These are phyloP conservation scores for Epizoanthus scotinus DNA, from an alignment of 92 coral and sea anemone genomes.

Conservation along the genomic window DNA sequence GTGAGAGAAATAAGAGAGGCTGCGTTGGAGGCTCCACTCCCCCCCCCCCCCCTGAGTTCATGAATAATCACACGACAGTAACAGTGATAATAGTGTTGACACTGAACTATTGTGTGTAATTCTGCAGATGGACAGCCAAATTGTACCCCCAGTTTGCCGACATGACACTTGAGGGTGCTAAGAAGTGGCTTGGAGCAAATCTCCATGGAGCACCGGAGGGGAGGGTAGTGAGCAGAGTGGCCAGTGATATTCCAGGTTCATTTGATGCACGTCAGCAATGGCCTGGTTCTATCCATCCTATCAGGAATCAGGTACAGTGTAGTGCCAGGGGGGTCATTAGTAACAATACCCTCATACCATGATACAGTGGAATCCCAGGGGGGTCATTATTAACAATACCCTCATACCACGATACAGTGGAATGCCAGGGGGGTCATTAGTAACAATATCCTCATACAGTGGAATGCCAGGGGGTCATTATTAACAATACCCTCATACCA, in stretches of 20 bases:
- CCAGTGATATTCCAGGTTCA: conserved; percentile 54
- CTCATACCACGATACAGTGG: conserved; percentile 72
- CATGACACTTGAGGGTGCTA: conserved; percentile 56
- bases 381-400: conserved; percentile 66
- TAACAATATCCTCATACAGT: background rate
- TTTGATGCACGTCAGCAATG: conserved; percentile 79
- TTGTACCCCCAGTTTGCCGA: conserved; percentile 63
- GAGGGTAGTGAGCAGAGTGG: conserved; percentile 25
- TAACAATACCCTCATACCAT: too few relatives aligned
- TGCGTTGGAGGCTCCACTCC: too few relatives aligned
- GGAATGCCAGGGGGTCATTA: conserved; percentile 67
- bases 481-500: conserved; percentile 77
- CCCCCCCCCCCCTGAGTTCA: too few relatives aligned
- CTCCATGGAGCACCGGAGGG: conserved; percentile 60
- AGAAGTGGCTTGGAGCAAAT: conserved; percentile 68
- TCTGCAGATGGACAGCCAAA: conserved; percentile 75
- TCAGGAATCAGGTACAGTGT: conserved; percentile 71
- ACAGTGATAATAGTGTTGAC: background rate
- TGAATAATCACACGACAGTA: too few relatives aligned
- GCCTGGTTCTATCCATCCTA: conserved; percentile 89
- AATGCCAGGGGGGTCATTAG: too few relatives aligned
- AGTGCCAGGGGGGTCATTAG: too few relatives aligned
- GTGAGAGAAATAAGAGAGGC: too few relatives aligned
- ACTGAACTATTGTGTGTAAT: background rate
- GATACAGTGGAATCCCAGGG: conserved; percentile 56